Evolutionary conservation across 2,113 vertebrate species (phyloP).

Genomic region (Chloropsis hardwickii): DNA sequence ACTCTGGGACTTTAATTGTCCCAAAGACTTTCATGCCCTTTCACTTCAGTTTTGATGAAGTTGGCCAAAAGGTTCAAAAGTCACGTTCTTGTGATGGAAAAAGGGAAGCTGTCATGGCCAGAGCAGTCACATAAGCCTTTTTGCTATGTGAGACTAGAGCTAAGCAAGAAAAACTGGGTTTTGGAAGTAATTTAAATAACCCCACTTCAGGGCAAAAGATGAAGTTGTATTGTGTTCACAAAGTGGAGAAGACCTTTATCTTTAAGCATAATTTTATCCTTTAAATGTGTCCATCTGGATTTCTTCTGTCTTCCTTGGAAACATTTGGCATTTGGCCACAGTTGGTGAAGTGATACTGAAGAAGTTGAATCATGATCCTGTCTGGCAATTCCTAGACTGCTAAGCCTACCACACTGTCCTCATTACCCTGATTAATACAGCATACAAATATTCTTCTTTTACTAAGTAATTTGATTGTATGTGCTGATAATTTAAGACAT

Average conservation of each 20-base stretch:
- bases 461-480: neutral
- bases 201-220: neutral
- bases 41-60: neutral
- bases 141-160: neutral
- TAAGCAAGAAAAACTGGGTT: slow-evolving; percentile 4
- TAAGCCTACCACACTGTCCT: neutral
- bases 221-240: neutral
- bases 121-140: neutral
- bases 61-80: neutral
- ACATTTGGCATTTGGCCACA: neutral
- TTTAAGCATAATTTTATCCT: neutral
- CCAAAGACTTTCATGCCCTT: neutral
- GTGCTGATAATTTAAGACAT: neutral
- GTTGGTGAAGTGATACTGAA: neutral
- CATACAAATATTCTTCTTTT: neutral
- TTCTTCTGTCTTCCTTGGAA: neutral
- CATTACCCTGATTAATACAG: neutral
- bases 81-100: neutral
- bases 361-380: neutral
- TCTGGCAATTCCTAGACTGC: neutral
- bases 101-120: neutral
- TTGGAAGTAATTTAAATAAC: slow-evolving; percentile 8
- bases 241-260: neutral
- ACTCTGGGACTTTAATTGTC: neutral
- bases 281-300: slow-evolving; percentile 31